Conservation (phyloP, 2,797 vertebrate species). For the Phoxinus dragarum region DNA sequence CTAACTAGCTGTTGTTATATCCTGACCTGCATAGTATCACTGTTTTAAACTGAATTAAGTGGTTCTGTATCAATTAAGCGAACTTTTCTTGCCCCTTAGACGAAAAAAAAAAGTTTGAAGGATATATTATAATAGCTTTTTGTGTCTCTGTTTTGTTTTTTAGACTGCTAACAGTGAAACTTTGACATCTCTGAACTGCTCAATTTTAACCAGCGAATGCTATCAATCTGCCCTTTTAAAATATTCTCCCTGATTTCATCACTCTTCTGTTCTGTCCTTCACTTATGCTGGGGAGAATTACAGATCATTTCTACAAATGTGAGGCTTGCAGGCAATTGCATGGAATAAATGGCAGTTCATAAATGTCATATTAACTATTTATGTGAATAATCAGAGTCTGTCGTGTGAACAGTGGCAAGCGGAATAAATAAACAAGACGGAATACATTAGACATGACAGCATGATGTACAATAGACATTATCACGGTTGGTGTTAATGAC, state of each 20-base stretch:
- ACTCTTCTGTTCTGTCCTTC: constrained; percentile 25
- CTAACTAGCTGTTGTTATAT: constrained; percentile 15
- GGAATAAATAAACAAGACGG: constrained; percentile 63
- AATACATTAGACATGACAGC: constrained; percentile 59
- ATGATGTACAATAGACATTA: constrained; percentile 51
- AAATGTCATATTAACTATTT: constrained; percentile 70
- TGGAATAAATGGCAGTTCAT: constrained; percentile 61
- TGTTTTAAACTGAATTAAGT: background rate
- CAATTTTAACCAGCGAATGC: background rate
- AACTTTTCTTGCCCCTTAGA: background rate
- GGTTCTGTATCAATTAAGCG: background rate
- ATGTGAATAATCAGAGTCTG: constrained; percentile 62
- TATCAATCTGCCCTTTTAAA: background rate
- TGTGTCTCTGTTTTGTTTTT: background rate
- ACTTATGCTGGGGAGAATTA: background rate
- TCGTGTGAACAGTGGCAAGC: constrained; percentile 56
- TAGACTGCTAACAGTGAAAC: background rate
- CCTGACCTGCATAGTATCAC: background rate
- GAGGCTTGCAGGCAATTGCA: constrained; percentile 61
- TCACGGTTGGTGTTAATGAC: constrained; percentile 55
- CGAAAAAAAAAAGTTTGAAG: background rate
- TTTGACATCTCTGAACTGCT: background rate
- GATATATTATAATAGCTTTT: background rate
- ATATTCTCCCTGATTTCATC: background rate
- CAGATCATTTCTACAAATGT: constrained; percentile 35